Evolutionary conservation across 2,797 vertebrate genomes (phyloP), one percentile per base, ranked within the genome.

Genomic region (Myiotriccus ornatus): DNA sequence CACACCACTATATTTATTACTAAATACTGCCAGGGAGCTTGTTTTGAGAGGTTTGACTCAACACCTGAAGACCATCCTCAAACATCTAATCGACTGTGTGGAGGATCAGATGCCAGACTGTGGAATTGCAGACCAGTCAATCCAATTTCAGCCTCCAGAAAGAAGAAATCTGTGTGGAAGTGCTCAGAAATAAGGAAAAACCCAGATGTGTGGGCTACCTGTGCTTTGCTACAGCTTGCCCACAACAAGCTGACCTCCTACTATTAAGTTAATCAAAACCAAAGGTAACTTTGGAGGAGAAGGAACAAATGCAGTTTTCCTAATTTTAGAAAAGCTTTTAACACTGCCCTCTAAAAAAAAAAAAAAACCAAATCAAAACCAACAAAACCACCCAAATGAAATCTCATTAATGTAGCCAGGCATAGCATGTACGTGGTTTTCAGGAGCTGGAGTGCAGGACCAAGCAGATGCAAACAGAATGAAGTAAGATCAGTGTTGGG

Each of bases 371-470:
- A n/a, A n/a, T n/a, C n/a, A n/a, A n/a, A n/a, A n/a, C n/a, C 37
- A 12, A 37, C 11, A 10, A 37, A 37, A 37, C 35, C 35, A 27
- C 52, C 14, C 19, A 80, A 55, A 18, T 27, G n/a, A 82, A 57
- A 75, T 22, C 23, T 50, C 83, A 39, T 57, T 19, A 9, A 13
- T 0, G 9, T 34, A 84, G 69, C 13, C 56, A 17, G 12, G 52
- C 7, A 15, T 9, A 43, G 30, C 43, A 10, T 5, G 7, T 22
- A 13, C 0, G 0, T 25, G 34, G 8, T 57, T 4, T 49, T 43
- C 35, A 18, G 24, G 24, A 52, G 55, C 46, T 49, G 60, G 14
- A 52, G 6, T 2, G 73, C 19, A 30, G 0, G 20, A 47, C 32
- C 6, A 10, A 70, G 39, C 0, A 35, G 57, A 47, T 18, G 37